Conservation (phyloP, 1,140 invertebrate genomes). For the Oreohelix idahoensis region DNA sequence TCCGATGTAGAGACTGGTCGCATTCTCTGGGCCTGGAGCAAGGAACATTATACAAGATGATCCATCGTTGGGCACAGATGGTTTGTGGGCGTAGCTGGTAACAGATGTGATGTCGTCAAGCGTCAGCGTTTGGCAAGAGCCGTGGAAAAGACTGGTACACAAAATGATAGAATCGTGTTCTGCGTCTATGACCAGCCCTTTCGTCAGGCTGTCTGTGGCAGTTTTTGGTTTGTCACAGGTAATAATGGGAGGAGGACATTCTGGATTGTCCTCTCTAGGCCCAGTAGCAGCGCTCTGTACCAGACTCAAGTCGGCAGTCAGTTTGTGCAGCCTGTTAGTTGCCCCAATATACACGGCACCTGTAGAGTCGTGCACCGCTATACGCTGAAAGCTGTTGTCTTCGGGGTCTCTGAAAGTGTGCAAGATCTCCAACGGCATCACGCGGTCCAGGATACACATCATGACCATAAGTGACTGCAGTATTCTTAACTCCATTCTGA, state of each 20-base stretch:
- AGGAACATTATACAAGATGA: slow-evolving; percentile 97
- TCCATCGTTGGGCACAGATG: slow-evolving; percentile 90
- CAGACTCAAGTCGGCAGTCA: slow-evolving; percentile 87
- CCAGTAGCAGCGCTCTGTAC: slow-evolving; percentile 89
- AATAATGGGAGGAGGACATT: slow-evolving; percentile 80
- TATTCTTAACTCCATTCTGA: background rate
- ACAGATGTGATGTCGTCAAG: slow-evolving; percentile 91
- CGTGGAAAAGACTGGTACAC: slow-evolving; percentile 91
- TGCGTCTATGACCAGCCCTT: slow-evolving; percentile 95
- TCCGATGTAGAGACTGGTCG: slow-evolving; percentile 94
- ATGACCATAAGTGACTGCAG: background rate
- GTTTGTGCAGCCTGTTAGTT: slow-evolving; percentile 92
- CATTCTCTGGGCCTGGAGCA: slow-evolving; percentile 87
- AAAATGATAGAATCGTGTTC: slow-evolving; percentile 89
- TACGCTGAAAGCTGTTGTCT: slow-evolving; percentile 42
- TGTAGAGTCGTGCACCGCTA: slow-evolving; percentile 82
- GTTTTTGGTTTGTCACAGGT: slow-evolving; percentile 67
- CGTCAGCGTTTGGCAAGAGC: slow-evolving; percentile 89
- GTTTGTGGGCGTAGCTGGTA: slow-evolving; percentile 85
- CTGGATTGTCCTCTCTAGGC: slow-evolving; percentile 89
- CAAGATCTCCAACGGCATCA: slow-evolving; percentile 31
- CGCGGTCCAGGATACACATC: background rate
- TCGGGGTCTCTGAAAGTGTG: slow-evolving; percentile 51
- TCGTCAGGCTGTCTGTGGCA: slow-evolving; percentile 93
- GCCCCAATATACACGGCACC: slow-evolving; percentile 94